Evolutionary conservation across 2,888 invertebrate genomes (phyloP).

Genomic region (Drosophila gaucha): DNA sequence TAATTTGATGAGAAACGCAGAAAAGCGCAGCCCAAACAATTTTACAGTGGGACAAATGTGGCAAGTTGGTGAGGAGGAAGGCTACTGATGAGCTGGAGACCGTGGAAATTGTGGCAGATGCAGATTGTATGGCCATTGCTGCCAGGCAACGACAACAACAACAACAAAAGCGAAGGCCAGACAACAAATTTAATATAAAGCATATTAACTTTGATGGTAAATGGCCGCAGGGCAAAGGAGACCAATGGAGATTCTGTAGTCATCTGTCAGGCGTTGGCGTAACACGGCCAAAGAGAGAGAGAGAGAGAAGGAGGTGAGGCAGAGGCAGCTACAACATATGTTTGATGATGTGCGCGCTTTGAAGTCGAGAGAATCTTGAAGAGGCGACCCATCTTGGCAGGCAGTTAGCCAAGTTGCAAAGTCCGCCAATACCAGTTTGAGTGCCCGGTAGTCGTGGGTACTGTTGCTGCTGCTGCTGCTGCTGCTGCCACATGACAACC

Average conservation of each 20-base stretch:
- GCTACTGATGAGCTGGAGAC: constrained; percentile 6
- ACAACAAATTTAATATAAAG: constrained; percentile 75
- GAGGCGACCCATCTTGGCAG: constrained; percentile 32
- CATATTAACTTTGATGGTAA: constrained; percentile 76
- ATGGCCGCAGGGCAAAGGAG: constrained; percentile 59
- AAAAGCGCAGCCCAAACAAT: constrained; percentile 56
- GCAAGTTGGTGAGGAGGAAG: not conserved
- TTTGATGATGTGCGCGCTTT: constrained; percentile 74
- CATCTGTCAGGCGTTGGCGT: constrained; percentile 64
- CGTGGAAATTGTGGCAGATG: constrained; percentile 65
- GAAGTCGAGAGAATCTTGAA: constrained; percentile 41
- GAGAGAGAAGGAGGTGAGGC: not conserved
- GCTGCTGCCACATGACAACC: constrained; percentile 76
- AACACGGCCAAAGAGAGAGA: constrained; percentile 23
- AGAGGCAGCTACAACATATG: constrained; percentile 59
- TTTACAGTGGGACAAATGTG: constrained; percentile 40
- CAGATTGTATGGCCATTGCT: constrained; percentile 62
- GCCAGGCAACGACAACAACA: constrained; percentile 33
- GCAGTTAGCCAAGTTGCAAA: constrained; percentile 52
- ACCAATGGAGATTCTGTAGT: constrained; percentile 38
- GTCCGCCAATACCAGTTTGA: constrained; percentile 22
- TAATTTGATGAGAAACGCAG: constrained; percentile 68
- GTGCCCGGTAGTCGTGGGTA: constrained; percentile 54
- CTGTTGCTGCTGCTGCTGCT: constrained; percentile 10
- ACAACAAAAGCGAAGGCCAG: constrained; percentile 37